Conservation (phyloP, 2,797 vertebrate species). For the Coregonus ussuriensis region DNA sequence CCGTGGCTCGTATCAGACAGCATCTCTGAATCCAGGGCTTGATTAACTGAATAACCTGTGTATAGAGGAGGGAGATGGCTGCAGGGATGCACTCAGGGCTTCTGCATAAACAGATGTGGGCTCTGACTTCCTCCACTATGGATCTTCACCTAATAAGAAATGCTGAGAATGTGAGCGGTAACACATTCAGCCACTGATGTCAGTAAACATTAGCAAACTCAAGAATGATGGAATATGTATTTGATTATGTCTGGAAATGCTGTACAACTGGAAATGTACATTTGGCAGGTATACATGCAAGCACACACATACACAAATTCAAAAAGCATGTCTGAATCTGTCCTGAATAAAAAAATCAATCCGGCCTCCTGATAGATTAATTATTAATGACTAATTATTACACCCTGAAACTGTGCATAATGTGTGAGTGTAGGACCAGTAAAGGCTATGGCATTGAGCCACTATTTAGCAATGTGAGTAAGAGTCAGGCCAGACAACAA, state of each 20-base stretch:
- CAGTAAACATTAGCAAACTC: constrained; percentile 11
- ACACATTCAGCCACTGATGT: constrained; percentile 13
- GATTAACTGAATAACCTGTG: constrained; percentile 34
- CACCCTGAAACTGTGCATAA: too few species aligned
- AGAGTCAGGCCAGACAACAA: too few species aligned
- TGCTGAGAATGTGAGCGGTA: constrained; percentile 17
- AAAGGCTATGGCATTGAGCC: too few species aligned
- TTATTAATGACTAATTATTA: too few species aligned
- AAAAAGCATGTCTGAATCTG: background rate
- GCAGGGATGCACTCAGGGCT: constrained; percentile 13
- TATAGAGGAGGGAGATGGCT: constrained; percentile 17
- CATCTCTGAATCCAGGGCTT: constrained; percentile 22
- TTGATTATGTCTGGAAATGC: background rate
- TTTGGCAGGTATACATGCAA: background rate
- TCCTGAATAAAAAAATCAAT: background rate
- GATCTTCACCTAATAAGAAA: background rate
- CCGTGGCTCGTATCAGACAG: constrained; percentile 13
- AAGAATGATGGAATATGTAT: constrained; percentile 1
- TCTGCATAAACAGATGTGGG: constrained; percentile 31
- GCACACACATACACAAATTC: background rate
- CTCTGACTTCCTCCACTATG: constrained; percentile 6
- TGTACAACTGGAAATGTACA: background rate
- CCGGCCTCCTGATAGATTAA: too few species aligned
- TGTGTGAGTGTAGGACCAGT: too few species aligned
- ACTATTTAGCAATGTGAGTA: too few species aligned